These are phyloP conservation scores for Drosophila dunni DNA, from an alignment of 1,140 invertebrate genomes.

Conservation along the genomic window DNA sequence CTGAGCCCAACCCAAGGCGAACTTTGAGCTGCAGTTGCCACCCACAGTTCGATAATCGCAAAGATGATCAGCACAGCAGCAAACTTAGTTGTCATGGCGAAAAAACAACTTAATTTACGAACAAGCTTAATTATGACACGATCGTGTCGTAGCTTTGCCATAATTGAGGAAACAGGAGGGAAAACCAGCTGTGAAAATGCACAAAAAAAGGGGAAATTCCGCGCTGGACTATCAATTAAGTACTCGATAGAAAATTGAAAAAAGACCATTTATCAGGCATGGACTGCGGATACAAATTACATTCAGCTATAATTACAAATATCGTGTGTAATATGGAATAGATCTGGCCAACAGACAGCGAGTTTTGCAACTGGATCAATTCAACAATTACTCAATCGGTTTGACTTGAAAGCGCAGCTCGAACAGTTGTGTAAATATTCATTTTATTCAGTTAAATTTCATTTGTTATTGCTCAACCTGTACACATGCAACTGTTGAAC, in stretches of 20 bases:
- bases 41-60: conserved; percentile 19
- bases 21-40: conserved; percentile 16
- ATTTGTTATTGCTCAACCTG: conserved; percentile 16
- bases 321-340: conserved; percentile 24
- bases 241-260: too few species aligned
- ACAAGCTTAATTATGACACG: conserved; percentile 28
- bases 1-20: conserved; percentile 4
- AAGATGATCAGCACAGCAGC: conserved; percentile 4
- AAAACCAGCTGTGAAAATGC: conserved; percentile 40
- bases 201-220: conserved; percentile 3
- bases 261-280: conserved; percentile 37
- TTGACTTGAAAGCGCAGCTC: conserved; percentile 10
- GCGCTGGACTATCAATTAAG: conserved; percentile 3
- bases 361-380: conserved; percentile 40
- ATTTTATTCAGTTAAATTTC: conserved; percentile 27
- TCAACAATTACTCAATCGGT: conserved; percentile 41
- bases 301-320: conserved; percentile 37
- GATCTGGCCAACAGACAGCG: conserved; percentile 13
- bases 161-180: conserved; percentile 56
- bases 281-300: conserved; percentile 50
- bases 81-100: not conserved
- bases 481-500: not conserved
- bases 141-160: conserved; percentile 14
- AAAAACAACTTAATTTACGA: conserved; percentile 24
- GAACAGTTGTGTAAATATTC: conserved; percentile 48